Base-by-base conservation (phyloP, 2,797 vertebrate genomes). In the Peromyscus eremicus region DNA sequence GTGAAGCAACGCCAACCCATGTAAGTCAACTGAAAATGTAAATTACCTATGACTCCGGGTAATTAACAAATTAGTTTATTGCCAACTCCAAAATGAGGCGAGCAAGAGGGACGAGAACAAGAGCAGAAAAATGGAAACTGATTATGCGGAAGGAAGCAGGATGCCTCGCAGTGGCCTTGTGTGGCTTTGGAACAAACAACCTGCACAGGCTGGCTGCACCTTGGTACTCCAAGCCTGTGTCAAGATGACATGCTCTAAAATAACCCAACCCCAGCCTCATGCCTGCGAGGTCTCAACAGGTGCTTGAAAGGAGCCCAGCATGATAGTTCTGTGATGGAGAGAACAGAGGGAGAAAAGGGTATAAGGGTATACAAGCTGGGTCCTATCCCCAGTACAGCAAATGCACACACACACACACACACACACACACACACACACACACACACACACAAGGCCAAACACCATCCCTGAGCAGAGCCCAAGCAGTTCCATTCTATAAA, bases 51-150 rank as follows among this genome's bases (percentile, higher is more conserved):
- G 52, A 11, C 82, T 66, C 89, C n/a, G 57, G 76, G 92, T 97
- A 75, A 92, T 84, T 96, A 89, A 89, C 70, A 55, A 70, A 71
- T 85, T 68, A 21, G 71, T 84, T 19, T 85, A 77, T 71, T 96
- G 80, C 55, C 62, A 52, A 68, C 66, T 43, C 75, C 75, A 19
- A 83, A 91, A 49, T 43, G 52, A 92, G 73, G 43, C 70, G 29
- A 76, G 62, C 21, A 29, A 57, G 80, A 73, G 79, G 81, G 25
- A 77, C 14, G 21, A 12, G 43, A 62, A 52, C 82, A 85, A 34
- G 5, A 37, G 37, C 75, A 71, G 68, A 85, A 57, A 92, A 62
- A 88, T 0, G 2, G 77, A 57, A 79, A 73, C 37, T 1, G 52
- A 46, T 66, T 21, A 23, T 40, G 14, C 16, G 17, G 14, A 11